These are phyloP conservation scores for Eugnorisma glareosa DNA, from an alignment of 2,888 invertebrate species.

Conservation along the genomic window DNA sequence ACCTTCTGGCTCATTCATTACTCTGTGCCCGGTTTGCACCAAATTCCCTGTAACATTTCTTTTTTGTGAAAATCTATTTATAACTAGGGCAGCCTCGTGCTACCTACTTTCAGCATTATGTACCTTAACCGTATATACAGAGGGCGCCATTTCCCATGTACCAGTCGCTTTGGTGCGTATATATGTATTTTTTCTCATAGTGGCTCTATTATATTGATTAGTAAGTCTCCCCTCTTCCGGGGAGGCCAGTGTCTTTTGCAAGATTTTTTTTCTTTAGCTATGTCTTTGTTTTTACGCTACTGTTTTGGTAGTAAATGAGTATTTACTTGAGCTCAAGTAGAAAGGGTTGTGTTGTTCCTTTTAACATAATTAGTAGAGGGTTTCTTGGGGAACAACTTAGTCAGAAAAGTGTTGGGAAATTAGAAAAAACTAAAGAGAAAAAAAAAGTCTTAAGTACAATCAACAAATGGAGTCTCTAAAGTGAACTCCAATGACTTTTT, in stretches of 20 bases:
- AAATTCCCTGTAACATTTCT: conserved; percentile 90
- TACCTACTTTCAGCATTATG: conserved; percentile 67
- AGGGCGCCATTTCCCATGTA: conserved; percentile 69
- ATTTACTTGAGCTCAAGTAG: conserved; percentile 62
- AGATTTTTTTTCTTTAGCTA: conserved; percentile 80
- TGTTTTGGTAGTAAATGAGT: conserved; percentile 73
- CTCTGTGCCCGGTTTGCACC: conserved; percentile 87
- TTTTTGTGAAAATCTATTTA: conserved; percentile 91
- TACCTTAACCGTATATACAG: conserved; percentile 69
- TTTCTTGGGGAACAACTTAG: conserved; percentile 11
- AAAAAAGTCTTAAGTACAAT: conserved; percentile 1
- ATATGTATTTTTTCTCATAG: conserved; percentile 89
- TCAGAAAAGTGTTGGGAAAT: conserved; percentile 36
- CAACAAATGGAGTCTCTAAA: not conserved
- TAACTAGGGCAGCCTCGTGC: conserved; percentile 88
- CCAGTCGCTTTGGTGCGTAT: conserved; percentile 71
- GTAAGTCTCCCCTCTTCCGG: conserved; percentile 87
- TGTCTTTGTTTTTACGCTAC: conserved; percentile 83
- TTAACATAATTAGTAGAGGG: conserved; percentile 62
- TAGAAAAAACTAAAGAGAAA: conserved; percentile 11
- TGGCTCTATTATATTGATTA: conserved; percentile 91
- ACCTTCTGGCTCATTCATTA: conserved; percentile 72
- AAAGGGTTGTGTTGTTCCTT: conserved; percentile 65
- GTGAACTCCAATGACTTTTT: conserved; percentile 16
- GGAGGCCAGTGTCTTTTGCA: conserved; percentile 82